Evolutionary conservation across 1,140 invertebrate genomes (phyloP).

Genomic region (Drosophila carrolli): DNA sequence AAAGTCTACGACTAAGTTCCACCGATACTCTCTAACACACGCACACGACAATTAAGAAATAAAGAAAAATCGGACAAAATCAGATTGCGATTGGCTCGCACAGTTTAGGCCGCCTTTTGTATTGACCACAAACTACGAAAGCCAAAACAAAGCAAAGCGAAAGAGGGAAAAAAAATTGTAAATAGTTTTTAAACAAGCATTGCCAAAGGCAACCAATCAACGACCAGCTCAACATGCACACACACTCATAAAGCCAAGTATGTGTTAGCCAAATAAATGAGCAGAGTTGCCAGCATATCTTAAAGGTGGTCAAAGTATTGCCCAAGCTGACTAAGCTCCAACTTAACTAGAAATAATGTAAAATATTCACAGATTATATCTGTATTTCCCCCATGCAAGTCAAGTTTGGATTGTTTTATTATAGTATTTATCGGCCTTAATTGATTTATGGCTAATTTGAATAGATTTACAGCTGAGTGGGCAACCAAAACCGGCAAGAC

Average conservation of each 20-base stretch:
- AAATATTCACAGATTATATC: conserved; percentile 54
- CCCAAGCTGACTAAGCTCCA: conserved; percentile 23
- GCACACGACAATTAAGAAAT: conserved; percentile 3
- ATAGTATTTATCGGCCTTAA: conserved; percentile 56
- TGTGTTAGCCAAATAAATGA: conserved; percentile 40
- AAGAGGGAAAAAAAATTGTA: conserved; percentile 56
- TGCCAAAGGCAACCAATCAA: conserved; percentile 67
- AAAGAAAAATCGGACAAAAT: conserved; percentile 28
- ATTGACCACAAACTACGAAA: conserved; percentile 46
- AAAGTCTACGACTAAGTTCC: conserved; percentile 8
- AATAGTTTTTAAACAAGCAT: conserved; percentile 72
- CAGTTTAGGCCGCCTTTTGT: conserved; percentile 51
- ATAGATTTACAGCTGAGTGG: conserved; percentile 73
- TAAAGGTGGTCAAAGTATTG: conserved; percentile 4
- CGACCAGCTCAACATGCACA: conserved; percentile 25
- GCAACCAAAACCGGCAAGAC: conserved; percentile 52
- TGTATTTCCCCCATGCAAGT: conserved; percentile 25
- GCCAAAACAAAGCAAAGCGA: conserved; percentile 56
- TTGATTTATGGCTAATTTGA: conserved; percentile 79
- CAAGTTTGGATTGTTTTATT: conserved; percentile 41
- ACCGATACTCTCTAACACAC: conserved; percentile 18
- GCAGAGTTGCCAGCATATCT: conserved; percentile 65
- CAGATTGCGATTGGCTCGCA: conserved; percentile 51
- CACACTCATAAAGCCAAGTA: conserved; percentile 3
- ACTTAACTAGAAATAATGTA: conserved; percentile 14